Evolutionary conservation across 2,888 invertebrate genomes (phyloP).

Genomic region (Xestoiulus laeticollis): DNA sequence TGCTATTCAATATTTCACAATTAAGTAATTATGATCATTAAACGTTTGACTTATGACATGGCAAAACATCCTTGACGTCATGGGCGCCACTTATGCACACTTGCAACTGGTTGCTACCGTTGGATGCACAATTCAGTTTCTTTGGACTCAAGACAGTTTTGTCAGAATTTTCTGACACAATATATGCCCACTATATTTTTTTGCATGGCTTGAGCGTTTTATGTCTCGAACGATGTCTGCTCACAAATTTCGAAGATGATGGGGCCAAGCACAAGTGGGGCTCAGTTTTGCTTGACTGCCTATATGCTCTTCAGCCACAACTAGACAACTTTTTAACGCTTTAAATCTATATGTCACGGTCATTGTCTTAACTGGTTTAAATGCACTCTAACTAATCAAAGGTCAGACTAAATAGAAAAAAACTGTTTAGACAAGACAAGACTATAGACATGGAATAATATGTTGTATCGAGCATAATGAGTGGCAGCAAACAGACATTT

Average conservation of each 20-base stretch:
- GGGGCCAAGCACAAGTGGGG: too few relatives aligned
- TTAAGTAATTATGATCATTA: too few relatives aligned
- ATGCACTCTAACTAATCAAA: conserved; percentile 26
- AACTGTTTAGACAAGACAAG: not conserved
- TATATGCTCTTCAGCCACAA: not conserved
- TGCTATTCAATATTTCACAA: not conserved
- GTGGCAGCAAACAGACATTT: conserved; percentile 26
- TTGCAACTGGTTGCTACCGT: not conserved
- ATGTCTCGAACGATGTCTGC: too few relatives aligned
- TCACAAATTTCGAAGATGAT: too few relatives aligned
- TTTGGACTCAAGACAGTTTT: not conserved
- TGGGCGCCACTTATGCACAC: not conserved
- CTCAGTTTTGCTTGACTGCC: too few relatives aligned
- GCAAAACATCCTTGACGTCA: not conserved
- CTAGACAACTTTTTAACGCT: not conserved
- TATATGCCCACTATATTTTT: too few relatives aligned
- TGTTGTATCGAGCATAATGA: not conserved
- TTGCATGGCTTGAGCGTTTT: too few relatives aligned
- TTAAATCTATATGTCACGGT: not conserved
- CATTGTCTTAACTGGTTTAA: not conserved
- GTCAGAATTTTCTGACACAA: not conserved
- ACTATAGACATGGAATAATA: not conserved
- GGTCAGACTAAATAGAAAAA: not conserved
- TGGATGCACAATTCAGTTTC: not conserved
- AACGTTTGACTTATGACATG: not conserved